A percentile compares a stretch with the other conserved stretches of the same genome.
These are phyloP conservation scores for Megalops cyprinoides DNA, from an alignment of 2,797 vertebrate species.

Conservation along the genomic window DNA sequence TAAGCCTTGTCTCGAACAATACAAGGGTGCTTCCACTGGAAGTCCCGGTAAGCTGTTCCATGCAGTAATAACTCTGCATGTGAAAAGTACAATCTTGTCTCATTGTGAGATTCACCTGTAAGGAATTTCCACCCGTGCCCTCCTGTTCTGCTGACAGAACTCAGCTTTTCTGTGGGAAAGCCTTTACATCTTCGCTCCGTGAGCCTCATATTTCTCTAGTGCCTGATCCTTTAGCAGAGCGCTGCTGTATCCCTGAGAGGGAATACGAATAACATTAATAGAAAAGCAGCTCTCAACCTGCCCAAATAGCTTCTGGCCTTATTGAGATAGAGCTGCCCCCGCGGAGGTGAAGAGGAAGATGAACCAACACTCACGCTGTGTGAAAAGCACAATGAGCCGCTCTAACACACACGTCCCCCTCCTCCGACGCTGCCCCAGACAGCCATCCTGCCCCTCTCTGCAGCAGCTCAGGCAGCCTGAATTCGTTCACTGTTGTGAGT, in stretches of 20 bases:
- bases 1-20: no score
- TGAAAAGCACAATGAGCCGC: not conserved
- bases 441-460: not conserved
- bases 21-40: no score
- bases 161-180: no score
- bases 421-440: not conserved
- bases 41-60: no score
- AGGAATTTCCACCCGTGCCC: no score
- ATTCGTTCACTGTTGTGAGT: not conserved
- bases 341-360: not conserved
- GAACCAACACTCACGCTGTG: not conserved
- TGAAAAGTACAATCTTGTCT: no score
- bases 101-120: no score
- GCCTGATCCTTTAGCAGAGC: no score
- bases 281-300: not conserved
- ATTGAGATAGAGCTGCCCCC: not conserved
- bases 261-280: not conserved
- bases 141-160: no score
- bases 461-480: not conserved
- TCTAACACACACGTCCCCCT: not conserved
- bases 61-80: no score
- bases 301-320: constrained; percentile 1
- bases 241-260: not conserved
- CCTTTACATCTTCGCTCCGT: no score
- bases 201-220: no score